Conservation (phyloP, 2,888 invertebrate species). For the Xylocampa areola region DNA sequence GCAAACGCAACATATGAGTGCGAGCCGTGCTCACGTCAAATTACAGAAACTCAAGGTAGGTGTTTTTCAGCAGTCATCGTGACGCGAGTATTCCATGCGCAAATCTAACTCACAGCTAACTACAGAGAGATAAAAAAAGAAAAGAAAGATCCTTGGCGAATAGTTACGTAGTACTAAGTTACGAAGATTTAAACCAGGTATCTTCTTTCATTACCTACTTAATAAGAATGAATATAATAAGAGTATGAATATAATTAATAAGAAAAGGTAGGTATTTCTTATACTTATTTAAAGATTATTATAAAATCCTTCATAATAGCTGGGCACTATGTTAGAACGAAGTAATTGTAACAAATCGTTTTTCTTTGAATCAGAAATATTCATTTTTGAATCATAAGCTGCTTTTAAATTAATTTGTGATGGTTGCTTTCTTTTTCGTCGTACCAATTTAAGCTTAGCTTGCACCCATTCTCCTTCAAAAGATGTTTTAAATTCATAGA, state of each 20-base stretch:
- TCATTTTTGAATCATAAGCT: constrained; percentile 16
- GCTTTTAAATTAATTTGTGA: constrained; percentile 19
- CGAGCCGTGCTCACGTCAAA: too few species aligned
- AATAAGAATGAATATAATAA: constrained; percentile 5
- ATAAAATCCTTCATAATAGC: constrained; percentile 22
- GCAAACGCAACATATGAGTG: too few species aligned
- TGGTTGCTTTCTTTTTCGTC: constrained; percentile 11
- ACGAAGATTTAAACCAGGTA: constrained; percentile 10
- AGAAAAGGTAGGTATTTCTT: constrained; percentile 9
- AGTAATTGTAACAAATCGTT: constrained; percentile 17
- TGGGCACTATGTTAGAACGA: constrained; percentile 14
- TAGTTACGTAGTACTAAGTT: constrained; percentile 9
- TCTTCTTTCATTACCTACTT: constrained; percentile 7
- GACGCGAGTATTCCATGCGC: constrained; percentile 11
- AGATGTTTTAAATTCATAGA: constrained; percentile 23
- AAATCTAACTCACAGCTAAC: constrained; percentile 12
- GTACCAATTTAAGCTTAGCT: constrained; percentile 8
- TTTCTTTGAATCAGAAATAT: constrained; percentile 13
- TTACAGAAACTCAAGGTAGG: too few species aligned
- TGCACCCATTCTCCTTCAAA: constrained; percentile 16
- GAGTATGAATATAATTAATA: constrained; percentile 1
- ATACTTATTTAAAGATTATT: constrained; percentile 17
- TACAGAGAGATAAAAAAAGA: constrained; percentile 10
- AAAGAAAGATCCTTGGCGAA: constrained; percentile 10
- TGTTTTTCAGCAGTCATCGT: too few species aligned